Conservation (phyloP, 2,797 vertebrate species). For the Pterois miles region DNA sequence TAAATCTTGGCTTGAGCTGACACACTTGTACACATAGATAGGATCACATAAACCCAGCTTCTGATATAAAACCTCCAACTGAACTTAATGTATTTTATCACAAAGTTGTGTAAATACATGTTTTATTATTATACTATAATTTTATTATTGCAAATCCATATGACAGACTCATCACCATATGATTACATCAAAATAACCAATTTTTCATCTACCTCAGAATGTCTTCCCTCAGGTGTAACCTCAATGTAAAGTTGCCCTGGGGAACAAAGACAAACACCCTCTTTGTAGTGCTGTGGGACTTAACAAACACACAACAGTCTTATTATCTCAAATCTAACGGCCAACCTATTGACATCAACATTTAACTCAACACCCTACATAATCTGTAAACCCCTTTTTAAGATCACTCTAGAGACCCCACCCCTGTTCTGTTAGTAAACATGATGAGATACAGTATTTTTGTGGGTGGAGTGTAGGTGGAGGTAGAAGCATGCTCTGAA, state of each 20-base stretch:
- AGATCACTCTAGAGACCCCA: not conserved
- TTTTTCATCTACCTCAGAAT: not conserved
- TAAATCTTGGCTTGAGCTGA: too few relatives aligned
- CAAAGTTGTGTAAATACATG: too few relatives aligned
- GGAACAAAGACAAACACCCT: not conserved
- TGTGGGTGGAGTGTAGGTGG: not conserved
- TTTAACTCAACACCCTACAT: not conserved
- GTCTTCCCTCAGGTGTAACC: not conserved
- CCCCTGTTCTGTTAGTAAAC: not conserved
- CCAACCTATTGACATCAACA: not conserved
- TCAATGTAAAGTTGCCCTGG: not conserved
- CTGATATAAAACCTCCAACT: too few relatives aligned
- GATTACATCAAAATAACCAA: not conserved
- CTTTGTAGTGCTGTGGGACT: not conserved
- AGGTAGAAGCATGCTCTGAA: not conserved
- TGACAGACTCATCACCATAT: fast-evolving
- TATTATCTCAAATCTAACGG: not conserved
- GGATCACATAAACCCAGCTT: too few relatives aligned
- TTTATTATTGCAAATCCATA: too few relatives aligned
- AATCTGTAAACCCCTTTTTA: not conserved
- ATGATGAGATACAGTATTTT: not conserved
- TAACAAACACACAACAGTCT: not conserved
- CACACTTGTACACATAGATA: too few relatives aligned
- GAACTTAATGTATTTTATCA: too few relatives aligned
- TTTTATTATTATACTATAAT: too few relatives aligned